Base-by-base conservation (phyloP, 2,113 vertebrate species). In the Empidonax alnorum region DNA sequence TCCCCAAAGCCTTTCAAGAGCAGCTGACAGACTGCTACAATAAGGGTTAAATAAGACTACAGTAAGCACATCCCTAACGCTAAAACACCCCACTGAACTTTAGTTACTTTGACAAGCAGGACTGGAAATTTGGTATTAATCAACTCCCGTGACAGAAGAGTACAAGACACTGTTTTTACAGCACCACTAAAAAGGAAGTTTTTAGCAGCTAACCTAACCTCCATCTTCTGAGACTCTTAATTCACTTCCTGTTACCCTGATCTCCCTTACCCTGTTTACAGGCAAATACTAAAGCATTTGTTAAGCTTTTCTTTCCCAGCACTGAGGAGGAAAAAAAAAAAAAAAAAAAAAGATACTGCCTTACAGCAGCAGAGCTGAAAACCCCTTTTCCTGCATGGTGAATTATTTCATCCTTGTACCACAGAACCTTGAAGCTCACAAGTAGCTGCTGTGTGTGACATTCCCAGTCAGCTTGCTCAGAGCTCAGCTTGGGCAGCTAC, bases 81-180 rank as follows among this genome's bases (percentile, higher is more conserved):
- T 41, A 44, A 85, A 61, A n/a, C 73, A 85, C 74, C 78, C 93
- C 12, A 3, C 27, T 50, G 71, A 68, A 79, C 53, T 79, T 58
- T 3, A 42, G 73, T 73, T 76, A 52, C 62, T 78, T 67, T 21
- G 7, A 50, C 19, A 6, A 79, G 35, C 37, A 46, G 58, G 65
- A 69, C 65, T 78, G 16, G 80, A 84, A 94, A 93, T 67, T 46
- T 33, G 50, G 31, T 82, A 95, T 8, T 21, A 81, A 81, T 59
- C 58, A 71, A 37, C 30, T 89, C 68, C 61, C 39, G 44, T 42
- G 30, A 71, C 20, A 6, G 77, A 87, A 62, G 21, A 84, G 27
- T 24, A 33, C 17, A 59, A 59, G 63, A 50, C 18, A 50, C 14
- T 61, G 49, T 50, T 92, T 93, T 84, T 72, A 72, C 27, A 92